Base-by-base conservation (phyloP, 2,888 invertebrate genomes). In the Ceraclea dissimilis region DNA sequence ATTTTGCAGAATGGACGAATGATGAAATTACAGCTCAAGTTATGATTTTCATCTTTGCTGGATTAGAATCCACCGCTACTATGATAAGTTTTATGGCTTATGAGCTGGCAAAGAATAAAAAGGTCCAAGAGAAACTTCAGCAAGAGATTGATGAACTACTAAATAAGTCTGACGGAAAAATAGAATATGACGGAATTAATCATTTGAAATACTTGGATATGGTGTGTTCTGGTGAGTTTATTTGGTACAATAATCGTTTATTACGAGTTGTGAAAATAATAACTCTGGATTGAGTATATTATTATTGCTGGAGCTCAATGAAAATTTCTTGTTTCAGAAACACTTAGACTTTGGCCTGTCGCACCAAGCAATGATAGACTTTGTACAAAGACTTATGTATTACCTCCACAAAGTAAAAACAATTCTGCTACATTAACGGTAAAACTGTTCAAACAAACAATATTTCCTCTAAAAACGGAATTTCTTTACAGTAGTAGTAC, bases 11-110 rank as follows among this genome's bases (percentile, higher is more conserved):
- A 17, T 60, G 68, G 17, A 66, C 66, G 2, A 66, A 68, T 53
- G 64, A 65, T 2, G 69, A 70, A 52, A 67, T 72, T 39, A 63
- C 67, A 2, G 67, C 71, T 0, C 71, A 73, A 64, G 71, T 69
- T 4, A 54, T 71, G 19, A 57, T 70, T 17, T 71, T 73, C 63
- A 69, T 71, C 57, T 64, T 71, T 46, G 72, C 67, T 48, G 73
- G 72, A 13, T 71, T 70, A 56, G 71, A 73, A 18, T 63, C 68
- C 2, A 64, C 66, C 13, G 66, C 72, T 2, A 64, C 65, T 17
- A 57, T 64, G 2, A 63, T 71, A 63, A 66, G 65, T 43, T 63
- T 64, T 49, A 31, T 62, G 18, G 55, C 63, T 1, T 59, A 66
- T 48, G 64, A 63, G 51, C 51, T 67, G 19, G 66, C 66, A 0